phyloP scores from a whole-genome alignment of 2,797 vertebrate genomes.

The Gadopsis bispinosus region DNA sequence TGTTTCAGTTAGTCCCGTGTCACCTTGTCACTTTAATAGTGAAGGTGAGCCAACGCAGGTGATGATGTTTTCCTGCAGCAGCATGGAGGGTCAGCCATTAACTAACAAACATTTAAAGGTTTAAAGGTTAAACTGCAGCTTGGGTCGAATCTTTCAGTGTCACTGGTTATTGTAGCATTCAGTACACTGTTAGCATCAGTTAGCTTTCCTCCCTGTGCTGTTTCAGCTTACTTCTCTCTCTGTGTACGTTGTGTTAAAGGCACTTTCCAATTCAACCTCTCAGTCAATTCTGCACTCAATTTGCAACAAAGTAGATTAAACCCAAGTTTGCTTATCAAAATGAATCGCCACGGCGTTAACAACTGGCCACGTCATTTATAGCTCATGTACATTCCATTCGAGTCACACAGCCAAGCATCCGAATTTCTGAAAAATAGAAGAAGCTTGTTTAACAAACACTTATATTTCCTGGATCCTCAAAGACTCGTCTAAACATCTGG shows the following conservation, averaged over 20 bases:
- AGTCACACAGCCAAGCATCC: not conserved
- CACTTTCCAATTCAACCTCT: not conserved
- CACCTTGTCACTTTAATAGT: slow-evolving; percentile 45
- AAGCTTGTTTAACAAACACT: not conserved
- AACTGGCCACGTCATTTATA: not conserved
- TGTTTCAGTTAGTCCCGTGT: slow-evolving; percentile 40
- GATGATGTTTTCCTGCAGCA: not conserved
- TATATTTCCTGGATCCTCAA: not conserved
- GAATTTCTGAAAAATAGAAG: not conserved
- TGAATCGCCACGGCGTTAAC: not conserved
- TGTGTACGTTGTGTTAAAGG: not conserved
- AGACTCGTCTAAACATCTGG: not conserved
- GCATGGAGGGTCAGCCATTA: not conserved
- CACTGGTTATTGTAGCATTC: not conserved
- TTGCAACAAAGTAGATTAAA: not conserved
- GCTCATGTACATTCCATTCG: not conserved
- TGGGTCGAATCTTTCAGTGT: too few species aligned
- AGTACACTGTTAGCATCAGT: too few species aligned
- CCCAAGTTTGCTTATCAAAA: not conserved
- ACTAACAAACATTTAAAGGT: not conserved
- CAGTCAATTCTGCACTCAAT: not conserved
- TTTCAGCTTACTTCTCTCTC: not conserved
- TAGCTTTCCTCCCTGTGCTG: too few species aligned
- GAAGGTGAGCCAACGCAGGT: slow-evolving; percentile 19
- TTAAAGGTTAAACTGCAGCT: not conserved